Conservation (phyloP, 2,797 vertebrate genomes). For the Malurus leucopterus region DNA sequence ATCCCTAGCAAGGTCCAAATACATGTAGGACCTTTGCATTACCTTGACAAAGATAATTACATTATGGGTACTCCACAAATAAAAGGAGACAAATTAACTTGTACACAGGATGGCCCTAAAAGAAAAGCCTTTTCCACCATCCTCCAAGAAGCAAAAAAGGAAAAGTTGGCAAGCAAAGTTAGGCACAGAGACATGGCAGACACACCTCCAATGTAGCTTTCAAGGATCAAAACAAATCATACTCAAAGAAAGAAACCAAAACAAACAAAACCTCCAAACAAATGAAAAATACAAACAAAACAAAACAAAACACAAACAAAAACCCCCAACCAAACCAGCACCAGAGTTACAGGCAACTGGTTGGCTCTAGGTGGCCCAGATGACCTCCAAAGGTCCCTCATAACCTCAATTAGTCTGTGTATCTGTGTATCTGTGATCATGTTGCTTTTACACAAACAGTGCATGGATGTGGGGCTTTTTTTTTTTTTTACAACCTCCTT, state of each 20-base stretch:
- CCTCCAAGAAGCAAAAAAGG: not conserved
- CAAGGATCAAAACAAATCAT: not conserved
- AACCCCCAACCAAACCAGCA: not conserved
- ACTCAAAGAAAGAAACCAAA: not conserved
- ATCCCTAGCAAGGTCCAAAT: not conserved
- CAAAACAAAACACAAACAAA: not conserved
- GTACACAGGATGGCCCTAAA: not conserved
- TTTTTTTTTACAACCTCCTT: accelerated
- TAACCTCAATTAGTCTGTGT: not conserved
- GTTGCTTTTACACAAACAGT: not conserved
- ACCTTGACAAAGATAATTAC: not conserved
- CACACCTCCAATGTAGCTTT: not conserved
- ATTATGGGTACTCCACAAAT: not conserved
- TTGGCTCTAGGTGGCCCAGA: not conserved
- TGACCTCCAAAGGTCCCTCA: not conserved
- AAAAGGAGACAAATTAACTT: not conserved
- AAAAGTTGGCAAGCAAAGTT: not conserved
- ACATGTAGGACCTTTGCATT: not conserved
- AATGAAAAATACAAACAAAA: not conserved
- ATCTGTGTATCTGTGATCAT: not conserved
- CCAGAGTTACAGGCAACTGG: not conserved
- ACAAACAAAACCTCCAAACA: not conserved
- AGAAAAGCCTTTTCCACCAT: not conserved
- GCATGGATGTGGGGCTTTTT: not conserved
- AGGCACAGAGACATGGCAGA: not conserved